A percentile compares a stretch with the other conserved stretches of the same genome.
Conservation (phyloP, 1,140 invertebrate genomes). For the Drosophila virilis region DNA sequence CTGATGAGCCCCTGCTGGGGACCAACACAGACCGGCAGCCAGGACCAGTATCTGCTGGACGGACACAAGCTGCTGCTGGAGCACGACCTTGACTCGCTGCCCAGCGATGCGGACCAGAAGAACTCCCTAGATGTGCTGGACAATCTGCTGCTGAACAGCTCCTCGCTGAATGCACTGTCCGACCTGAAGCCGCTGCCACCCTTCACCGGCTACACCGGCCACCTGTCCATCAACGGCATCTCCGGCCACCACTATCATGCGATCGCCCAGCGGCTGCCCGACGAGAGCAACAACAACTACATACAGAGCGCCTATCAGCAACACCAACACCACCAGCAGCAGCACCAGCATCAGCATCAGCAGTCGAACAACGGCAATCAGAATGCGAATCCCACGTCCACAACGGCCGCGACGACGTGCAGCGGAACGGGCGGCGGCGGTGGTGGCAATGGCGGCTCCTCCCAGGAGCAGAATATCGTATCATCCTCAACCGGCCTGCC, state of each 20-base stretch:
- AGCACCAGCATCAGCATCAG: slow-evolving; percentile 45
- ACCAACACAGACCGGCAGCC: slow-evolving; percentile 78
- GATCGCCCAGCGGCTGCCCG: slow-evolving; percentile 89
- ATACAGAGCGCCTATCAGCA: slow-evolving; percentile 86
- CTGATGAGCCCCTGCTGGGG: slow-evolving; percentile 84
- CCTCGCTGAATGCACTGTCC: slow-evolving; percentile 87
- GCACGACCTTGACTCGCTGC: slow-evolving; percentile 82
- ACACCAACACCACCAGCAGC: slow-evolving; percentile 31
- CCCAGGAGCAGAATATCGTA: slow-evolving; percentile 87
- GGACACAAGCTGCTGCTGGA: slow-evolving; percentile 83
- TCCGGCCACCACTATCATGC: slow-evolving; percentile 94
- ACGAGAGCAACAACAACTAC: slow-evolving; percentile 89
- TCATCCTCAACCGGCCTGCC: slow-evolving; percentile 88
- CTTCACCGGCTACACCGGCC: slow-evolving; percentile 93
- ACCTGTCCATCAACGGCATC: slow-evolving; percentile 92
- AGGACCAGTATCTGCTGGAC: slow-evolving; percentile 83
- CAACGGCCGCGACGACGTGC: slow-evolving; percentile 55
- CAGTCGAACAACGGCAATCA: slow-evolving; percentile 60
- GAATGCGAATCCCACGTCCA: slow-evolving; percentile 78
- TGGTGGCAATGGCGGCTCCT: slow-evolving; percentile 44
- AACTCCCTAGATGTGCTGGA: slow-evolving; percentile 87
- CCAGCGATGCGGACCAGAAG: slow-evolving; percentile 85
- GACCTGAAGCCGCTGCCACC: slow-evolving; percentile 94
- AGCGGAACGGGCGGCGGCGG: slow-evolving; percentile 38
- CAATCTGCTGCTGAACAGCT: slow-evolving; percentile 87